phyloP scores from a whole-genome alignment of 2,797 vertebrate genomes.

The Ctenochaetus hawaiiensis region DNA sequence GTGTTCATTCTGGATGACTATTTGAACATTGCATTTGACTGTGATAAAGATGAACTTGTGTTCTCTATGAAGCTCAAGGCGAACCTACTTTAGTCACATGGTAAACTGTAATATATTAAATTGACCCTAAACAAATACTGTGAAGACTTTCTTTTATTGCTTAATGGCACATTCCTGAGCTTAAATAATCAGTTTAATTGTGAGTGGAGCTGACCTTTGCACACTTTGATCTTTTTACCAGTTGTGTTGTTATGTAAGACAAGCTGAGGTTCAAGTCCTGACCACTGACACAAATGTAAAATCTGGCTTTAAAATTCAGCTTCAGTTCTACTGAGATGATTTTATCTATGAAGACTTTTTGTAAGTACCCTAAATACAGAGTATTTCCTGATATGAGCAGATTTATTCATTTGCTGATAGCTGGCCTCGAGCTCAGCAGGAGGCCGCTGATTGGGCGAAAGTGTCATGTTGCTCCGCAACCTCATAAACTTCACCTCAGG shows the following conservation, averaged over 20 bases:
- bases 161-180: constrained; percentile 18
- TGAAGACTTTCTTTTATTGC: constrained; percentile 12
- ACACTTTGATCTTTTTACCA: constrained; percentile 27
- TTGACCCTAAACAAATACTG: constrained; percentile 16
- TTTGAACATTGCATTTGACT: constrained; percentile 39
- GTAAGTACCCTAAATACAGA: not conserved
- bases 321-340: not conserved
- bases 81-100: constrained; percentile 21
- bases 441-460: constrained; percentile 57
- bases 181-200: constrained; percentile 29
- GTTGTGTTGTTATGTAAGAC: constrained; percentile 33
- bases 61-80: constrained; percentile 7
- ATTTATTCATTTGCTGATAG: too few relatives aligned
- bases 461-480: constrained; percentile 59
- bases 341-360: not conserved
- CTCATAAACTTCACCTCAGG: constrained; percentile 37
- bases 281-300: constrained; percentile 8
- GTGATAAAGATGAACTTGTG: constrained; percentile 12
- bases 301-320: not conserved
- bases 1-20: constrained; percentile 50
- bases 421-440: constrained; percentile 26
- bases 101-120: constrained; percentile 18
- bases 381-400: constrained; percentile 5
- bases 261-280: constrained; percentile 20
- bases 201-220: constrained; percentile 38